Base-by-base conservation (phyloP, 2,113 vertebrate genomes). In the Anser brachyrhynchus region DNA sequence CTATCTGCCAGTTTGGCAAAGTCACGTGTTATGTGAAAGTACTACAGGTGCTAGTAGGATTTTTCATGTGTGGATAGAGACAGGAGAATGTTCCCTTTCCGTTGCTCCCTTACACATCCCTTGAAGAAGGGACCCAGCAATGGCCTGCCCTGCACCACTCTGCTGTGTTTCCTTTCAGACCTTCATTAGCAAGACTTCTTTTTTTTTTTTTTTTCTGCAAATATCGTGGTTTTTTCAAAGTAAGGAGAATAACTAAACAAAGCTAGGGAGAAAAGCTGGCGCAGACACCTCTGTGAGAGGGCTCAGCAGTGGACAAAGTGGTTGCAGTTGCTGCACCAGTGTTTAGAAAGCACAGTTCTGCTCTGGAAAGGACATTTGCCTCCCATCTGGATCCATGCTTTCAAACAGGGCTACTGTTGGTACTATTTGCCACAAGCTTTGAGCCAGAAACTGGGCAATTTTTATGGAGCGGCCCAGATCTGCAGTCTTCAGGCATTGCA, bases 71-170 rank as follows among this genome's bases (percentile, higher is more conserved):
- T 31, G 18, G 31, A 4, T 10, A 44, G 57, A 64, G 69, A 14
- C 0, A 8, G 66, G 66, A 72, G 65, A 65, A 67, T 10, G 37
- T 55, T 81, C 31, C 28, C 23, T 57, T 49, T 28, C 21, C 1
- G 0, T 49, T n/a, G 5, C 1, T 86, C 16, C 13, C 14, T 76
- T 71, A 31, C 15, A 4, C 6, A 22, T n/a, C 15, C 44, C n/a
- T 80, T 23, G 23, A 6, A 33, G 51, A 85, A 76, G 62, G 20
- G 17, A 61, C 66, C 25, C 6, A 37, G 51, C 59, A 81, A 37
- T 33, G 15, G 12, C 35, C 21, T 72, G 54, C 29, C 62, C 82
- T 85, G 75, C 44, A 61, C 10, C 11, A 17, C n/a, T n/a, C 35
- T 4, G 0, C n/a, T 71, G 19, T 1, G 2, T 9, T 87, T 77